phyloP scores from a whole-genome alignment of 2,113 vertebrate genomes.

The Carassius auratus region DNA sequence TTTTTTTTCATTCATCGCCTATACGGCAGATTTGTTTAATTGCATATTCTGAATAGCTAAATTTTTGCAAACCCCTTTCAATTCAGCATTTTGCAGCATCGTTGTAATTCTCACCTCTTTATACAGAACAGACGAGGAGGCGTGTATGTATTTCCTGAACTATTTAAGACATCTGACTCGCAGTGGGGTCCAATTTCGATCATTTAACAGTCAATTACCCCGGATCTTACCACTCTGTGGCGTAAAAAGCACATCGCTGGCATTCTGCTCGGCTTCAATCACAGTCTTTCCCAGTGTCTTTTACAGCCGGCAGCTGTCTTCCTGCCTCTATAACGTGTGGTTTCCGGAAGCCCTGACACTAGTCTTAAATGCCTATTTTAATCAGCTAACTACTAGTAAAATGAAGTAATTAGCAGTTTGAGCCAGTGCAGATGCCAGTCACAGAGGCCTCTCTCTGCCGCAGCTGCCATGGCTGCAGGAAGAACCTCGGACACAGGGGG shows the following conservation, averaged over 20 bases:
- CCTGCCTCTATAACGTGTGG: slow-evolving; percentile 10
- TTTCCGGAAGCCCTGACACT: slow-evolving; percentile 30
- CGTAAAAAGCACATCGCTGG: slow-evolving; percentile 16
- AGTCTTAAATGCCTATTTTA: slow-evolving; percentile 41
- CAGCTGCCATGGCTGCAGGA: slow-evolving; percentile 3
- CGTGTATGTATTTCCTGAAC: slow-evolving; percentile 4
- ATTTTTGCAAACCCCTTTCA: background rate
- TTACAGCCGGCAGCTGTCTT: slow-evolving; percentile 36
- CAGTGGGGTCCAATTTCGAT: slow-evolving; percentile 2
- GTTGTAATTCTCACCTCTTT: background rate
- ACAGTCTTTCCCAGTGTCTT: slow-evolving; percentile 14
- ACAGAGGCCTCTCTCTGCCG: background rate
- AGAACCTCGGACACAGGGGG: background rate
- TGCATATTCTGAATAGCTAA: background rate
- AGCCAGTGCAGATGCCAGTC: slow-evolving; percentile 39
- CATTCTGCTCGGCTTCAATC: slow-evolving; percentile 13
- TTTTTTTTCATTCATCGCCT: background rate
- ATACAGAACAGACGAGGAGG: background rate
- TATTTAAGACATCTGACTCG: slow-evolving; percentile 24
- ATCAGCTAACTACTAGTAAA: slow-evolving; percentile 59
- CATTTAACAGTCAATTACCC: slow-evolving; percentile 26
- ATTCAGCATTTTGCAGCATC: slow-evolving; percentile 4
- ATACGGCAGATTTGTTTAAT: background rate
- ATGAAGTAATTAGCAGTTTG: slow-evolving; percentile 52
- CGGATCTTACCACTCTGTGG: slow-evolving; percentile 17